Evolutionary conservation across 2,113 vertebrate genomes (phyloP), one percentile per base, ranked within the genome.

Genomic region (Sinocyclocheilus rhinocerous): DNA sequence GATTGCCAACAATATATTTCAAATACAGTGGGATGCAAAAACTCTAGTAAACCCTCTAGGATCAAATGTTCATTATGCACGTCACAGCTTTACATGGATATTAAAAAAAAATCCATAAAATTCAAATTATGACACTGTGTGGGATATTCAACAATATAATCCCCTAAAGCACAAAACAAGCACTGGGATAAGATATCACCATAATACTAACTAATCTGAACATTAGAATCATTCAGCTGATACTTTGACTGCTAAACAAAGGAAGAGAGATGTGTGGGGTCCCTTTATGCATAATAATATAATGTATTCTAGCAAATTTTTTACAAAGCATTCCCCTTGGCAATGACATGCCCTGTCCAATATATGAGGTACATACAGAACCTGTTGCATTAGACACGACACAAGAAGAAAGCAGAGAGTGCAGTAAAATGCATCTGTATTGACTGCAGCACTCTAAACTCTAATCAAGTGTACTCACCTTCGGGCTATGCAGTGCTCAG

Each of bases 381-480:
- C 83, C 85, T 86, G 84, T 86, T 83, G 86, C 78, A 83, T 12
- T 29, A 48, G 29, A 76, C 50, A 29, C n/a, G 24, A 33, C n/a
- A 78, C 79, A 59, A 48, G 18, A 57, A 48, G 16, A 73, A 70
- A 29, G 33, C 20, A 15, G 39, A 80, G 59, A 61, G 36, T 42
- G 42, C n/a, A 16, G 63, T 65, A 57, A 57, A 84, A 33, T n/a
- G 26, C 70, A 57, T 75, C 81, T 42, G 65, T 81, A 81, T 22
- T 57, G 83, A 84, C 75, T 85, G 85, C 84, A 39, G 82, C 81
- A 50, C 45, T n/a, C 45, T 87, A 82, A 87, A 83, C 79, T 82
- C 63, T 76, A 50, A 86, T 78, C 83, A 45, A 76, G 65, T 55
- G 78, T 85, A 91, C 90, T 90, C 89, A 91, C 90, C 90, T 87